Evolutionary conservation across 2,888 invertebrate species (phyloP).

Genomic region (Diaphora mendica): DNA sequence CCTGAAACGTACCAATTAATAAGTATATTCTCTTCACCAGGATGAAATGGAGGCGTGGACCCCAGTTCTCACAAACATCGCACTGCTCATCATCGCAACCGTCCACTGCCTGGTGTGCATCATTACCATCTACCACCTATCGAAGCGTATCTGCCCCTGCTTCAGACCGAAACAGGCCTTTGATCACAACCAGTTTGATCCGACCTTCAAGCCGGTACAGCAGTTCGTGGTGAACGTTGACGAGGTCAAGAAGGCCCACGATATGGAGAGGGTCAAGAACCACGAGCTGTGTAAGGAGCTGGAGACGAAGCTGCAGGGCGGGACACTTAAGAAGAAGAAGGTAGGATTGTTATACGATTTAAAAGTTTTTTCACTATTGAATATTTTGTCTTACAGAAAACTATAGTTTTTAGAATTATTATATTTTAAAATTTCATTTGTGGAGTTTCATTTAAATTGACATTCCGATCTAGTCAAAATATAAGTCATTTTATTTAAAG

Average conservation of each 20-base stretch:
- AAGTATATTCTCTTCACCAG: conserved; percentile 55
- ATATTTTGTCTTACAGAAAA: no score
- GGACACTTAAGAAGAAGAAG: conserved; percentile 72
- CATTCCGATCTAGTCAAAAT: no score
- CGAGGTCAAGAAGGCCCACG: conserved; percentile 68
- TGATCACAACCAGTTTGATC: conserved; percentile 85
- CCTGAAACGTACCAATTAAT: neutral
- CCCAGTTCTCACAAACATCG: conserved; percentile 88
- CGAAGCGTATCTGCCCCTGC: conserved; percentile 86
- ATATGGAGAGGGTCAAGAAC: conserved; percentile 60
- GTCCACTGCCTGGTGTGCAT: conserved; percentile 86
- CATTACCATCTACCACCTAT: conserved; percentile 83
- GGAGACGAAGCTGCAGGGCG: conserved; percentile 76
- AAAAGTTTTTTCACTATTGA: neutral
- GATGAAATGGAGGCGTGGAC: conserved; percentile 87
- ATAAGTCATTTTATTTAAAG: no score
- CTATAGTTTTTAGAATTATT: no score
- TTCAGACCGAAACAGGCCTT: conserved; percentile 80
- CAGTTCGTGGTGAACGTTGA: conserved; percentile 75
- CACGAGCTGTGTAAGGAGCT: conserved; percentile 76
- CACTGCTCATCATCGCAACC: conserved; percentile 86
- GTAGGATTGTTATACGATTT: no score
- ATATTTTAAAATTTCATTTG: no score
- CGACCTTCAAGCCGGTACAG: conserved; percentile 67
- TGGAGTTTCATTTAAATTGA: no score